phyloP scores from a whole-genome alignment of 2,797 vertebrate genomes.

The Epinephelus malabaricus region DNA sequence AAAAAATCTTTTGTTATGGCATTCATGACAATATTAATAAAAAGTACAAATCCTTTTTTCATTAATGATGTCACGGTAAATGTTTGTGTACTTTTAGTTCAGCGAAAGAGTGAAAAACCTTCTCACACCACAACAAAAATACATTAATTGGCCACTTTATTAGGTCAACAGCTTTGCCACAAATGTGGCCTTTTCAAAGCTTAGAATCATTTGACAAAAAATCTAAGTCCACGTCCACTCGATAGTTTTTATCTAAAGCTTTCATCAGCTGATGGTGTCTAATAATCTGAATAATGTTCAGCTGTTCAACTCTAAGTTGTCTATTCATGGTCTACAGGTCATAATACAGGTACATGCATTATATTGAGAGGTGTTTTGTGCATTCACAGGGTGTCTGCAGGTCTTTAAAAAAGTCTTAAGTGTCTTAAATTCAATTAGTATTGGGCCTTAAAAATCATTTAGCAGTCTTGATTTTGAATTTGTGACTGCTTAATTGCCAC shows the following conservation, averaged over 20 bases:
- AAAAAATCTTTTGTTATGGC: constrained; percentile 67
- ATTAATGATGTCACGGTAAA: constrained; percentile 2
- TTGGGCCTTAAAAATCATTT: too few relatives aligned
- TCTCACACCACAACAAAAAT: neutral
- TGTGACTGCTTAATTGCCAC: too few relatives aligned
- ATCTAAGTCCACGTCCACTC: too few relatives aligned
- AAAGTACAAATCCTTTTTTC: constrained; percentile 64
- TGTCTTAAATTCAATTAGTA: too few relatives aligned
- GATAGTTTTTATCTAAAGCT: neutral
- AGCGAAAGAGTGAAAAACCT: neutral
- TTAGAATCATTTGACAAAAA: neutral
- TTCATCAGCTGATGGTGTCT: neutral
- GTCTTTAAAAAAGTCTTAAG: too few relatives aligned
- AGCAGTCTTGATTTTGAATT: too few relatives aligned
- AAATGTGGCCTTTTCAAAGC: neutral
- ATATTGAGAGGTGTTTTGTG: neutral
- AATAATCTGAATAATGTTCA: neutral
- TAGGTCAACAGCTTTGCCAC: too few relatives aligned
- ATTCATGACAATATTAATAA: constrained; percentile 78
- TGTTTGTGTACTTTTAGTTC: constrained; percentile 11
- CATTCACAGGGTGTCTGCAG: neutral
- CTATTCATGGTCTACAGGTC: neutral
- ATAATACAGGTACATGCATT: neutral
- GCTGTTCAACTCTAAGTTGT: neutral
- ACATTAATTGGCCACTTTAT: neutral